Evolutionary conservation across 2,797 vertebrate species (phyloP), one percentile per base, ranked within the genome.

Genomic region (Cheirogaleus major): DNA sequence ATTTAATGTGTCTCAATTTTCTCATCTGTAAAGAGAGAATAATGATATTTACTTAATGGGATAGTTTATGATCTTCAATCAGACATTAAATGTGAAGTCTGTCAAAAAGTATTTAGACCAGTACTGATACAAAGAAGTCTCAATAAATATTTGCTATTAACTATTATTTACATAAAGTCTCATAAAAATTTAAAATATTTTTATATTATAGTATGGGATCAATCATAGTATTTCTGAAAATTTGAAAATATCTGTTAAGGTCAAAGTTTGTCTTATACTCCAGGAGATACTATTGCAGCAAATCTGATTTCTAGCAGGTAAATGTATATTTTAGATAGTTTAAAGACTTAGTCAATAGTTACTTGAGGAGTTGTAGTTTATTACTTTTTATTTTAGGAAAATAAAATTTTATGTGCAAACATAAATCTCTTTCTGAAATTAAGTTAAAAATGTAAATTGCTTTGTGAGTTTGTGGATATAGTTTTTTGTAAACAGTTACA

Each of bases 301-400:
- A 69, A 70, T 79, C 57, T 73, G 41, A 83, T 83, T 43, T 87
- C 17, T 70, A 14, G 57, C 12, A 72, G 27, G 12, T 63, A 43
- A 35, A 63, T 65, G 80, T 45, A 43, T 32, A 43, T 78, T 75
- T 73, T 55, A 65, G 32, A 70, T 76, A 94, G 10, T 12, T 72
- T 59, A 41, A 45, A 23, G 23, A 61, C 45, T 45, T 81, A 79
- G 50, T 82, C 17, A 59, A 8, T 55, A 76, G 30, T 92, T 67
- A 69, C 4, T 59, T 69, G 18, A 17, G 25, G 5, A n/a, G 2
- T 22, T 73, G 6, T 63, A 1, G 63, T 78, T 78, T 91, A 7
- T 73, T 95, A 32, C 12, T 86, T 97, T 93, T 92, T 30, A 72
- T n/a, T 91, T 89, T 83, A 86, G 8, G 9, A 73, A 86, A 48